Evolutionary conservation across 2,113 vertebrate genomes (phyloP).

Genomic region (Nerophis lumbriciformis): DNA sequence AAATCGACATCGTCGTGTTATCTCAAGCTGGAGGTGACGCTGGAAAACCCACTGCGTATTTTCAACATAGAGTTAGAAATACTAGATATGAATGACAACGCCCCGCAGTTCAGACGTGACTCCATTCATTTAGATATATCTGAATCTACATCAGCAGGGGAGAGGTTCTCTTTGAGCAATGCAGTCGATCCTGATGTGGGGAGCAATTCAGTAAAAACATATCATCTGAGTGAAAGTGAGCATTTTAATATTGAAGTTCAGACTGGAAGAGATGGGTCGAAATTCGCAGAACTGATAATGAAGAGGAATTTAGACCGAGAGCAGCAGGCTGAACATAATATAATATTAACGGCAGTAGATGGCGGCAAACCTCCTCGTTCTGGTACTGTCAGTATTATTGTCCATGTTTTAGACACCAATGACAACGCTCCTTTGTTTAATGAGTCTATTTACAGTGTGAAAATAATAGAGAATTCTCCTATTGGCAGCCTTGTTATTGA

Average conservation of each 20-base stretch:
- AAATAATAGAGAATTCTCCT: no score
- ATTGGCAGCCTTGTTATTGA: no score
- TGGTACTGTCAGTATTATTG: no score
- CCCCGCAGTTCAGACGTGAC: slow-evolving; percentile 52
- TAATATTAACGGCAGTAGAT: no score
- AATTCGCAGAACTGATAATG: no score
- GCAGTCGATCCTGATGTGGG: slow-evolving; percentile 48
- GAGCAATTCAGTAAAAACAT: slow-evolving; percentile 35
- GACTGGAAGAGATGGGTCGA: no score
- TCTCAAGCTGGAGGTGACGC: slow-evolving; percentile 63
- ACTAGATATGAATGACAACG: slow-evolving; percentile 50
- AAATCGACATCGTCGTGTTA: slow-evolving; percentile 34
- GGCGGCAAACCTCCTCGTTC: no score
- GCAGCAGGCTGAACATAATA: no score
- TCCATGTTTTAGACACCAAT: no score
- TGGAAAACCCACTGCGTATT: slow-evolving; percentile 60
- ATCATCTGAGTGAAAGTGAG: slow-evolving; percentile 34
- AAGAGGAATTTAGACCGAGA: no score
- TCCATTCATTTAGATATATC: slow-evolving; percentile 56
- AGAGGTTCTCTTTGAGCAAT: slow-evolving; percentile 48
- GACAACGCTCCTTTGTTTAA: no score
- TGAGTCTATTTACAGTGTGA: no score
- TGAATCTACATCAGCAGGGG: slow-evolving; percentile 18
- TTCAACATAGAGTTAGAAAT: slow-evolving; percentile 60
- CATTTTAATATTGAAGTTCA: not conserved